Conservation (phyloP, 2,113 vertebrate species). For the Rhinopomastus cyanomelas region DNA sequence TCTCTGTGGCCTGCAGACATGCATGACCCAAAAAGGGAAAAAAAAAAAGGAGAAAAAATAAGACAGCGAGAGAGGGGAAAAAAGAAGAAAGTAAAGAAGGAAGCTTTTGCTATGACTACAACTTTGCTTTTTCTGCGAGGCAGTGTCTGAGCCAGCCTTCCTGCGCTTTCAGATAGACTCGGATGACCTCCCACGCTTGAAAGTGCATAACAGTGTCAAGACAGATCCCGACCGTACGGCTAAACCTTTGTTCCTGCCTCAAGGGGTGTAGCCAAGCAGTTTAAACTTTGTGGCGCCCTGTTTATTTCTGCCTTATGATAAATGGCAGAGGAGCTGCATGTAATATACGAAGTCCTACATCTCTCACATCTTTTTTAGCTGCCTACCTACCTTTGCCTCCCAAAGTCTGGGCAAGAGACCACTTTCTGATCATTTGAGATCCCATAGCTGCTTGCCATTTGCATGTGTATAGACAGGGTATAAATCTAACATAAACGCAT, state of each 20-base stretch:
- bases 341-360: not conserved
- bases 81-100: not conserved
- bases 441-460: not conserved
- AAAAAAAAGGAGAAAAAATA: not conserved
- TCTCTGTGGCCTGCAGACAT: constrained; percentile 47
- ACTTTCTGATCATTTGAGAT: not conserved
- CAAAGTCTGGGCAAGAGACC: not conserved
- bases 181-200: not conserved
- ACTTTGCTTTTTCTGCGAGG: not conserved
- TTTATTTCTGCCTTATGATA: not conserved
- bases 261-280: not conserved
- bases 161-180: not conserved
- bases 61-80: not conserved
- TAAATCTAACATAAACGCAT: not conserved
- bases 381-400: not conserved
- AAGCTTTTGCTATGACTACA: not conserved
- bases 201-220: not conserved
- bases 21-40: constrained; percentile 15
- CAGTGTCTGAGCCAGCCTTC: not conserved
- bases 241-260: not conserved
- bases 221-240: not conserved
- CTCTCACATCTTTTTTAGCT: not conserved
- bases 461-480: not conserved
- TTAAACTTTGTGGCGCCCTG: not conserved
- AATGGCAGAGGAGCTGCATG: not conserved